phyloP scores from a whole-genome alignment of 1,140 invertebrate species.

The Tetranychus cinnabarinus region DNA sequence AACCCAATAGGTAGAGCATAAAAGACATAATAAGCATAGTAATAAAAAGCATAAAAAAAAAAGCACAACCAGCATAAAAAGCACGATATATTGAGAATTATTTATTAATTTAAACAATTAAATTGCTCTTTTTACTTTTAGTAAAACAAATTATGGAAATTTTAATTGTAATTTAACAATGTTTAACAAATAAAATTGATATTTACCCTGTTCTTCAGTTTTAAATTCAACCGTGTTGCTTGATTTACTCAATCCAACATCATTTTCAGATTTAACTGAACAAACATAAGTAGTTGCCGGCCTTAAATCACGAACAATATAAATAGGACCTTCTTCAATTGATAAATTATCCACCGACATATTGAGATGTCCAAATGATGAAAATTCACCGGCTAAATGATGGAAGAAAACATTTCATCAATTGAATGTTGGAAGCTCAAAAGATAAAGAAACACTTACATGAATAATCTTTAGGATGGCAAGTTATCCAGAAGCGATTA shows the following conservation, averaged over 20 bases:
- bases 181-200: too few species aligned
- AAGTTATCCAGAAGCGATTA: constrained; percentile 31
- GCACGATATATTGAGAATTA: too few species aligned
- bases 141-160: too few species aligned
- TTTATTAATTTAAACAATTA: too few species aligned
- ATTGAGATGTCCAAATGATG: background rate
- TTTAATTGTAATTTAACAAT: too few species aligned
- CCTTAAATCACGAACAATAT: constrained; percentile 32
- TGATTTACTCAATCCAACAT: constrained; percentile 42
- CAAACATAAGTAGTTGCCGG: constrained; percentile 73
- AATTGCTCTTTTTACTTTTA: too few species aligned
- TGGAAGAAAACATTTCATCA: background rate
- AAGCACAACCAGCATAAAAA: too few species aligned
- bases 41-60: too few species aligned
- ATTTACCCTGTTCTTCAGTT: constrained; percentile 45
- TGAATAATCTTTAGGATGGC: background rate
- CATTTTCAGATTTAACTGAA: constrained; percentile 52
- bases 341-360: background rate
- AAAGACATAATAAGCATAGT: too few species aligned
- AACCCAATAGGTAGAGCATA: background rate
- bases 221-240: constrained; percentile 57
- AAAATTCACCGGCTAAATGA: background rate
- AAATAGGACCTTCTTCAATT: background rate
- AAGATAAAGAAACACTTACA: background rate
- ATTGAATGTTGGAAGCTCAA: background rate